phyloP scores from a whole-genome alignment of 2,888 invertebrate genomes.

The Hydroisotoma schaefferi region DNA sequence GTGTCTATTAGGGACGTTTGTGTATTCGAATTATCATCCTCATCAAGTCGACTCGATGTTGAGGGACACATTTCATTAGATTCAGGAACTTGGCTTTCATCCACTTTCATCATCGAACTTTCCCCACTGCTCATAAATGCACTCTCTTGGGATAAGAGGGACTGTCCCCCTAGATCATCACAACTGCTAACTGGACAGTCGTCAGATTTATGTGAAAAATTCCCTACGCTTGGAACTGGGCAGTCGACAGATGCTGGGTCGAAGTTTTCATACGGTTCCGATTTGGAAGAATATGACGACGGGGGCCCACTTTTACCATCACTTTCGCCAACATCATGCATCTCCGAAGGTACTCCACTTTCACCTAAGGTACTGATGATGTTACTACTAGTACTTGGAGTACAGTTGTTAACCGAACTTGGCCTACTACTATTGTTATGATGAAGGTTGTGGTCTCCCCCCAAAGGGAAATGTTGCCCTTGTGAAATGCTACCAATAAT shows the following conservation, averaged over 20 bases:
- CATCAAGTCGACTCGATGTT: not conserved
- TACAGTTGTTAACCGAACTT: not conserved
- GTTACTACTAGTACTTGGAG: not conserved
- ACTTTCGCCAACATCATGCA: not conserved
- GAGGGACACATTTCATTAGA: slow-evolving; percentile 3
- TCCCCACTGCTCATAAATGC: slow-evolving; percentile 1
- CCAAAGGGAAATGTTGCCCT: no score
- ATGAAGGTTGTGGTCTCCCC: no score
- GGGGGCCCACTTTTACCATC: no score
- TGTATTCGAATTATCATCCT: not conserved
- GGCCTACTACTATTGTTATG: not conserved
- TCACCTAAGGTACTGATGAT: no score
- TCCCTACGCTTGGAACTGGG: no score
- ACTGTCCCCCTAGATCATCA: not conserved
- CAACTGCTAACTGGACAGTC: slow-evolving; percentile 1
- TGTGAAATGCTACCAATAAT: not conserved
- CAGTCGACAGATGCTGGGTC: no score
- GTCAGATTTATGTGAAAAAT: not conserved
- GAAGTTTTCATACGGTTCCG: no score
- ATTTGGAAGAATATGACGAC: no score
- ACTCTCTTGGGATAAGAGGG: not conserved
- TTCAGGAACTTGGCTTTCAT: not conserved
- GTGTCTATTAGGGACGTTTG: not conserved
- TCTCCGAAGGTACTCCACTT: no score
- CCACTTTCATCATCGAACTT: slow-evolving; percentile 8